These are phyloP conservation scores for Synanthedon andrenaeformis DNA, from an alignment of 2,888 invertebrate species.

Conservation along the genomic window DNA sequence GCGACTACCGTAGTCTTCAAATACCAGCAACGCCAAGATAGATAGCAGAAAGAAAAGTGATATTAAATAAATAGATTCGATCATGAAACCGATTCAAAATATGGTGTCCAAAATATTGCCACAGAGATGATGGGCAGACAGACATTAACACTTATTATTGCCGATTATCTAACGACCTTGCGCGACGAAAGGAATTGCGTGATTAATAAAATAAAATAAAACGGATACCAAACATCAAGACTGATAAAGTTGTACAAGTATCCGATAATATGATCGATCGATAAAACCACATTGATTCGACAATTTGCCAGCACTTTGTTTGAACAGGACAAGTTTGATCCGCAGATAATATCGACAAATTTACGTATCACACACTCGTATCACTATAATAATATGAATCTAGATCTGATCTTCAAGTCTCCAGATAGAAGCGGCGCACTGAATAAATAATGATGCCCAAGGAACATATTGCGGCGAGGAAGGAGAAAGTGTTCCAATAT, in stretches of 20 bases:
- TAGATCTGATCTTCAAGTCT: slow-evolving; percentile 47
- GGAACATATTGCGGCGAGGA: slow-evolving; percentile 28
- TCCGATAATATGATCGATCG: background rate
- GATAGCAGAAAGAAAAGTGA: too few species aligned
- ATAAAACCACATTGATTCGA: background rate
- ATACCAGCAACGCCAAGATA: too few species aligned
- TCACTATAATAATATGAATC: slow-evolving; percentile 40
- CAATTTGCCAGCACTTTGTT: background rate
- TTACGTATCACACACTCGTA: background rate
- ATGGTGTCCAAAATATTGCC: too few species aligned
- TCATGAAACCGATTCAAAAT: too few species aligned
- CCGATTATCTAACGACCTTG: too few species aligned
- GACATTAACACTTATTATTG: too few species aligned
- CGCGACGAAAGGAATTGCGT: too few species aligned
- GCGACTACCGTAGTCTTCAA: too few species aligned
- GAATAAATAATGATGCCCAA: slow-evolving; percentile 45
- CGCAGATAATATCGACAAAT: slow-evolving; percentile 20
- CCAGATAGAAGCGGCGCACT: slow-evolving; percentile 32
- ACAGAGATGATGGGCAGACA: too few species aligned
- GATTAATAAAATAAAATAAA: too few species aligned
- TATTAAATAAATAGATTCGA: too few species aligned
- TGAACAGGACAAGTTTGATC: slow-evolving; percentile 18
- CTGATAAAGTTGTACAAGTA: background rate
- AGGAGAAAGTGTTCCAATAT: slow-evolving; percentile 58
- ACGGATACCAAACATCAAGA: background rate